phyloP scores from a whole-genome alignment of 2,888 invertebrate genomes.

The Carabus problematicus region DNA sequence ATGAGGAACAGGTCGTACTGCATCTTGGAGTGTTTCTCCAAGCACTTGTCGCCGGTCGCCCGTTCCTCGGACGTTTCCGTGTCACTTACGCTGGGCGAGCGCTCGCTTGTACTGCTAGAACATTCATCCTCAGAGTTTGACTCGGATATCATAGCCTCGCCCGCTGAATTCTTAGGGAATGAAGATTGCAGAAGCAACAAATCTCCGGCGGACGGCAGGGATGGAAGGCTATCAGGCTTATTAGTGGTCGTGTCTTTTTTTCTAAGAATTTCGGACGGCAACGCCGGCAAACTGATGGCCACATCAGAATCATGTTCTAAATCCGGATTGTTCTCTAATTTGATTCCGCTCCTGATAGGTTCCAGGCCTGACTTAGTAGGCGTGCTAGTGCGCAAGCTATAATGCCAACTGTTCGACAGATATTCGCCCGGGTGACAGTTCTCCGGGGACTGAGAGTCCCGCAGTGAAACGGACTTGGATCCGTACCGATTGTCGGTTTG shows the following conservation, averaged over 20 bases:
- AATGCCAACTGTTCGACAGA: slow-evolving; percentile 48
- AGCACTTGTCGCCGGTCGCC: slow-evolving; percentile 31
- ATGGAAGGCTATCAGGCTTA: slow-evolving; percentile 39
- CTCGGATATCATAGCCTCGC: slow-evolving; percentile 74
- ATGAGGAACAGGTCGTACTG: slow-evolving; percentile 42
- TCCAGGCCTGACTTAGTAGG: slow-evolving; percentile 51
- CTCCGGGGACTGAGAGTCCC: slow-evolving; percentile 48
- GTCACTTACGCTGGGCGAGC: slow-evolving; percentile 43
- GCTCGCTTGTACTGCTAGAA: slow-evolving; percentile 54
- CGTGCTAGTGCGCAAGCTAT: slow-evolving; percentile 49
- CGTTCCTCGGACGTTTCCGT: slow-evolving; percentile 38
- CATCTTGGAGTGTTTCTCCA: slow-evolving; percentile 39
- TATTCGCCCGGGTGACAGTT: slow-evolving; percentile 46
- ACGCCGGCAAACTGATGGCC: slow-evolving; percentile 54
- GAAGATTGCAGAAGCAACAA: slow-evolving; percentile 49
- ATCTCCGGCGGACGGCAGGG: slow-evolving; percentile 38
- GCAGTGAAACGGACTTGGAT: slow-evolving; percentile 58
- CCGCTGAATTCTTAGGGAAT: slow-evolving; percentile 70
- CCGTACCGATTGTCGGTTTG: slow-evolving; percentile 54
- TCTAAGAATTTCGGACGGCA: slow-evolving; percentile 57
- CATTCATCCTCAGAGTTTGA: slow-evolving; percentile 68
- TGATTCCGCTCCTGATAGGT: slow-evolving; percentile 50
- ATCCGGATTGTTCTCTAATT: slow-evolving; percentile 50
- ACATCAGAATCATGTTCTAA: slow-evolving; percentile 49
- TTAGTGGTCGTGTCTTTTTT: slow-evolving; percentile 46